Conservation (phyloP, 1,140 invertebrate genomes). For the Parasteatoda tepidariorum region DNA sequence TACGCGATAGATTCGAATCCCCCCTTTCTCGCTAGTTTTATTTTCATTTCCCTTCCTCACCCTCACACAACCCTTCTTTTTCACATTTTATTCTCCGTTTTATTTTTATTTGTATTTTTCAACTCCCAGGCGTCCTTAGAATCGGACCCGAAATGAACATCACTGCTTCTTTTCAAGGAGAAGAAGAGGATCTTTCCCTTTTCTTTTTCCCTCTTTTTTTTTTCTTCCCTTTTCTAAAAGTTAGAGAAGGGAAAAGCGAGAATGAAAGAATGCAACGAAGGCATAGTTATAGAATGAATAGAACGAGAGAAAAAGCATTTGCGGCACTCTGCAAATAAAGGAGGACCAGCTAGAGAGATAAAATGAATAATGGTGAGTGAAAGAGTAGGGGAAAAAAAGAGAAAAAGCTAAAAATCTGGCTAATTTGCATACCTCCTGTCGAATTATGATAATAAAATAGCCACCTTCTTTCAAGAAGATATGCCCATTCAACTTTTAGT, state of each 20-base stretch:
- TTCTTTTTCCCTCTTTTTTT: background rate
- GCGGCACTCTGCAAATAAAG: conserved; percentile 6
- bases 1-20: conserved; percentile 32
- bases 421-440: conserved; percentile 33
- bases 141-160: conserved; percentile 43
- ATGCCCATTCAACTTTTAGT: background rate
- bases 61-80: too few relatives aligned
- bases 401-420: background rate
- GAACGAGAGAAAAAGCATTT: background rate
- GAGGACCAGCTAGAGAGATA: background rate
- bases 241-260: background rate
- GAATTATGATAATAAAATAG: conserved; percentile 42
- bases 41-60: background rate
- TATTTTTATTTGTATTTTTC: conserved; percentile 50
- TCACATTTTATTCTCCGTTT: conserved; percentile 20
- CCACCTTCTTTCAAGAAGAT: background rate
- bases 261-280: background rate
- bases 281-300: background rate
- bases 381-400: background rate
- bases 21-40: background rate
- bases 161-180: conserved; percentile 22
- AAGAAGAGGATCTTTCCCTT: too few relatives aligned
- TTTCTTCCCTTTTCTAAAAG: too few relatives aligned
- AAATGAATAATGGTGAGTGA: background rate
- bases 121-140: background rate